Evolutionary conservation across 2,888 invertebrate genomes (phyloP).

Genomic region (Eristalis arbustorum): DNA sequence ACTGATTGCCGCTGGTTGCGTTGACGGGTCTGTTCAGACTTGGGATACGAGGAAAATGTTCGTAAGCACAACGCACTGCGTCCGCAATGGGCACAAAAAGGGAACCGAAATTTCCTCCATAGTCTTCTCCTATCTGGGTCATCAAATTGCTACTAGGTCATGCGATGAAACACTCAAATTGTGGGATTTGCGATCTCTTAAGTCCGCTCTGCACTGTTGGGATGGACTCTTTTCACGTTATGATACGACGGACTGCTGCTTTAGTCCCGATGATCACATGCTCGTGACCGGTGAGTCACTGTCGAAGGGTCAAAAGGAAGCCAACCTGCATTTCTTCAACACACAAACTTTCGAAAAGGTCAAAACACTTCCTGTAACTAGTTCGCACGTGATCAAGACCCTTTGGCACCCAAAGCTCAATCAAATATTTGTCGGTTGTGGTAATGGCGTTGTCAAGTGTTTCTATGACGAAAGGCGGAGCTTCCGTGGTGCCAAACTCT

Average conservation of each 20-base stretch:
- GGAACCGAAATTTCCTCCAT: constrained; percentile 91
- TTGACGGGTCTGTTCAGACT: constrained; percentile 92
- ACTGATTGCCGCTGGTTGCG: constrained; percentile 93
- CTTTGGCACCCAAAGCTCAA: constrained; percentile 99
- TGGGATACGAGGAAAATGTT: constrained; percentile 97
- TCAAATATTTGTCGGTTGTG: constrained; percentile 95
- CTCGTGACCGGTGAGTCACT: constrained; percentile 93
- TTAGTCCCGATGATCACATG: constrained; percentile 94
- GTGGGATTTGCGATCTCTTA: constrained; percentile 95
- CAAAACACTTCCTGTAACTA: constrained; percentile 87
- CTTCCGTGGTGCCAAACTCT: constrained; percentile 93
- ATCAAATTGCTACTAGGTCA: constrained; percentile 87
- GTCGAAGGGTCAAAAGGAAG: constrained; percentile 84
- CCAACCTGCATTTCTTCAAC: constrained; percentile 90
- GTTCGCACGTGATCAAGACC: constrained; percentile 92
- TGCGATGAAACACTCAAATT: constrained; percentile 97
- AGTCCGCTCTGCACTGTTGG: constrained; percentile 87
- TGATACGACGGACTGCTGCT: constrained; percentile 87
- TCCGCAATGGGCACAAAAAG: constrained; percentile 90
- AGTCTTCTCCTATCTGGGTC: constrained; percentile 90
- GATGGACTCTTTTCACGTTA: constrained; percentile 90
- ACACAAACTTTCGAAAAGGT: constrained; percentile 88
- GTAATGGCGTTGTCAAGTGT: constrained; percentile 93
- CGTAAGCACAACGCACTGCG: constrained; percentile 90
- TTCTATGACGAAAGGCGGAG: constrained; percentile 94